These are phyloP conservation scores for Drosophila tsacasi DNA, from an alignment of 1,140 invertebrate species.

Conservation along the genomic window DNA sequence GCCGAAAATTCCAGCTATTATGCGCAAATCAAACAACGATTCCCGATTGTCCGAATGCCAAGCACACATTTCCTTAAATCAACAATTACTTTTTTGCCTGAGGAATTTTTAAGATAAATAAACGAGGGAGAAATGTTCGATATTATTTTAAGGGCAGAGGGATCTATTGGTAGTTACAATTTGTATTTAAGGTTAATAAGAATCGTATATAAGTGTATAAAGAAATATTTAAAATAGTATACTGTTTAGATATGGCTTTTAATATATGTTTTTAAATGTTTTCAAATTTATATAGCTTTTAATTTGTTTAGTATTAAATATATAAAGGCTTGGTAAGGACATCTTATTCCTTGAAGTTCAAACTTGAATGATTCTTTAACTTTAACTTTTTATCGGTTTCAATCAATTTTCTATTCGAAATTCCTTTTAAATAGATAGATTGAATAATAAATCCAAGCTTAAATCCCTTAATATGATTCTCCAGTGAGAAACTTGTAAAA, in stretches of 20 bases:
- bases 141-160: conserved; percentile 3
- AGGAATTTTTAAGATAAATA: background rate
- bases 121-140: background rate
- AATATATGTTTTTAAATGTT: too few species aligned
- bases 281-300: too few species aligned
- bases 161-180: background rate
- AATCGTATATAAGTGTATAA: background rate
- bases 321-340: too few species aligned
- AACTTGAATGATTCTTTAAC: background rate
- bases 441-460: conserved; percentile 14
- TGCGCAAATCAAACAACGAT: conserved; percentile 31
- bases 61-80: conserved; percentile 15
- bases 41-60: conserved; percentile 24
- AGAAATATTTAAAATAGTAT: background rate
- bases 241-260: too few species aligned
- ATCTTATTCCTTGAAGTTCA: too few species aligned
- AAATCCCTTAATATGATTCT: background rate
- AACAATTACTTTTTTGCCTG: conserved; percentile 11
- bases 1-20: conserved; percentile 18
- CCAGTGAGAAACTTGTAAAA: conserved; percentile 19
- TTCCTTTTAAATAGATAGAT: background rate
- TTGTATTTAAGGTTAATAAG: background rate
- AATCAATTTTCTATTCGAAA: background rate
- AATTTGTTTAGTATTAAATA: too few species aligned
- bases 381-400: too few species aligned